phyloP scores from a whole-genome alignment of 2,113 vertebrate species.

The Malaclemys terrapin region DNA sequence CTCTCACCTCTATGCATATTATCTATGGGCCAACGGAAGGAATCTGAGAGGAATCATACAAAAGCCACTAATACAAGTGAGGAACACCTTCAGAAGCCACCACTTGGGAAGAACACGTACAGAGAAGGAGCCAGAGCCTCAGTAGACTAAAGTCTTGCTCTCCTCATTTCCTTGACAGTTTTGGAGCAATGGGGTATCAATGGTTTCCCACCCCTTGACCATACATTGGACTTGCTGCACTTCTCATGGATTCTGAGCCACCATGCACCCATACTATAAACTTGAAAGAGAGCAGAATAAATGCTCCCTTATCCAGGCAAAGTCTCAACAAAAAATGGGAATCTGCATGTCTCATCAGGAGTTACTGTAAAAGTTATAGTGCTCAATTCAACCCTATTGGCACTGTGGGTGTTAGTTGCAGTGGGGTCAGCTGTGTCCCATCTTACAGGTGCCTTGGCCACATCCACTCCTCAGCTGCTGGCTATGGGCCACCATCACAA shows the following conservation, averaged over 20 bases:
- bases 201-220: background rate
- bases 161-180: background rate
- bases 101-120: background rate
- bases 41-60: background rate
- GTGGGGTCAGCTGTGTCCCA: background rate
- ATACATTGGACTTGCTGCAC: background rate
- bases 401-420: background rate
- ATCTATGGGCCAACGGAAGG: fast-evolving
- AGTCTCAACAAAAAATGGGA: background rate
- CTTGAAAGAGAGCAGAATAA: background rate
- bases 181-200: background rate
- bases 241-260: background rate
- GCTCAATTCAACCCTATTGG: background rate
- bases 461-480: background rate
- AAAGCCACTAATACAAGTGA: background rate
- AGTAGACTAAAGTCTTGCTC: background rate
- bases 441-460: background rate
- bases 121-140: background rate
- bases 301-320: background rate
- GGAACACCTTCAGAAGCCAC: background rate
- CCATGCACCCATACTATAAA: background rate
- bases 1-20: background rate
- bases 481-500: background rate
- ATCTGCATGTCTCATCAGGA: background rate
- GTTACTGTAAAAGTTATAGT: background rate